Conservation (phyloP, 2,888 invertebrate genomes). For the Muschampia plurimacula region DNA sequence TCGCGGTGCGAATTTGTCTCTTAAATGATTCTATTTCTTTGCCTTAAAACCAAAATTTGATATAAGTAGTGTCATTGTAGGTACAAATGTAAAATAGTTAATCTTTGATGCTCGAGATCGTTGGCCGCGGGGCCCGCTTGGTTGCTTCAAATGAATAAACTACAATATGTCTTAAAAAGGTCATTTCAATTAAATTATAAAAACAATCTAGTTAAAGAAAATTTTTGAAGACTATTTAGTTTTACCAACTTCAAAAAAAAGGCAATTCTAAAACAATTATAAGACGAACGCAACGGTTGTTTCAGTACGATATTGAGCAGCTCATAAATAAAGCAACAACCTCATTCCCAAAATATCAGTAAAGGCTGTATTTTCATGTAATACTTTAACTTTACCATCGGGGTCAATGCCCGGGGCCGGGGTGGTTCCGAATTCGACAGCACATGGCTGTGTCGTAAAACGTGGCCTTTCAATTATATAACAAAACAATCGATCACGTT, state of each 20-base stretch:
- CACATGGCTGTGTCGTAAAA: not conserved
- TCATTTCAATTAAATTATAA: not conserved
- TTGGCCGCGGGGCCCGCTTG: conserved; percentile 23
- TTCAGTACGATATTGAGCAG: not conserved
- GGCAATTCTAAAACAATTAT: not conserved
- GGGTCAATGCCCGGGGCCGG: not conserved
- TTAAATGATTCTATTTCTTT: no score
- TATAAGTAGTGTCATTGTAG: no score
- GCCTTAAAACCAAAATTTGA: no score
- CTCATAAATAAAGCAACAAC: not conserved
- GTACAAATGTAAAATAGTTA: not conserved
- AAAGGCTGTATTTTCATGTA: not conserved
- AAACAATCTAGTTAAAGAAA: not conserved
- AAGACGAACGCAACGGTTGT: not conserved
- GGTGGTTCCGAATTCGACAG: not conserved
- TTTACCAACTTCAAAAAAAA: no score
- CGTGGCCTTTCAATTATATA: no score
- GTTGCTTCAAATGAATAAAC: not conserved
- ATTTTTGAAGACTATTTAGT: no score
- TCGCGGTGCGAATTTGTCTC: no score
- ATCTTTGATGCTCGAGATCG: conserved; percentile 21
- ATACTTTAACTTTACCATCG: not conserved
- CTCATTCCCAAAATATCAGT: not conserved
- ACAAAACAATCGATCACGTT: not conserved
- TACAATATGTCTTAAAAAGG: not conserved